Percentiles rank a stretch among this genome's conserved stretches.
These are phyloP conservation scores for Blennius ocellaris DNA, from an alignment of 2,113 vertebrate species.

Conservation along the genomic window DNA sequence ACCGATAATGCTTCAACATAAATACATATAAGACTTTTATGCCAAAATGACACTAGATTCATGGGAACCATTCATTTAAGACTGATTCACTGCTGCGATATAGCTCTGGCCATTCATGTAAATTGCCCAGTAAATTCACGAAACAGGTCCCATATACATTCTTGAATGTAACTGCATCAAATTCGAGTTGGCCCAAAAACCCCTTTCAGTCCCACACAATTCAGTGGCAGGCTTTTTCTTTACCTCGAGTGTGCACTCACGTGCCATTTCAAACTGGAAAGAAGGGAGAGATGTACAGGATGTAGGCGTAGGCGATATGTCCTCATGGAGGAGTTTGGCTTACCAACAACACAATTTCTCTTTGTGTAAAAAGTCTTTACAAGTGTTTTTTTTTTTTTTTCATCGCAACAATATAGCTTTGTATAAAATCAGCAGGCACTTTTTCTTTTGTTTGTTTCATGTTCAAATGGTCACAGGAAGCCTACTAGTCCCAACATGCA, in stretches of 20 bases:
- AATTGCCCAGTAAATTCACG: slow-evolving; percentile 70
- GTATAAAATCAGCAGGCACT: slow-evolving; percentile 92
- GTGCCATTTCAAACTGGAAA: slow-evolving; percentile 61
- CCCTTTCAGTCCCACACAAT: slow-evolving; percentile 65
- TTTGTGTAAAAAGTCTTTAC: slow-evolving; percentile 64
- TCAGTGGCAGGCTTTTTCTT: slow-evolving; percentile 61
- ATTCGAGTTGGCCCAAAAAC: slow-evolving; percentile 56
- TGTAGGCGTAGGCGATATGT: slow-evolving; percentile 72
- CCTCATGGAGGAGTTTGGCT: slow-evolving; percentile 84
- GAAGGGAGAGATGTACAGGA: slow-evolving; percentile 49
- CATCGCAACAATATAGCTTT: slow-evolving; percentile 64
- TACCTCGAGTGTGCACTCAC: slow-evolving; percentile 57
- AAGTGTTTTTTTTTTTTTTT: slow-evolving; percentile 53
- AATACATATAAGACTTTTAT: slow-evolving; percentile 90
- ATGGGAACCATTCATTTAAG: slow-evolving; percentile 83
- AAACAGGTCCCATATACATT: slow-evolving; percentile 70
- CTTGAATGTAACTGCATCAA: slow-evolving; percentile 53
- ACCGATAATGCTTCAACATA: slow-evolving; percentile 90
- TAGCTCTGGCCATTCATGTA: slow-evolving; percentile 68
- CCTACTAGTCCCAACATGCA: slow-evolving; percentile 48
- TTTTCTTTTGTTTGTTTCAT: slow-evolving; percentile 67
- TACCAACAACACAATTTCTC: slow-evolving; percentile 74
- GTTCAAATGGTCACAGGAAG: slow-evolving; percentile 69
- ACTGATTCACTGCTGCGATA: slow-evolving; percentile 71
- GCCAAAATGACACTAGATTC: slow-evolving; percentile 81